These are phyloP conservation scores for Ceratosolen solmsi DNA, from an alignment of 1,140 invertebrate genomes.

Conservation along the genomic window DNA sequence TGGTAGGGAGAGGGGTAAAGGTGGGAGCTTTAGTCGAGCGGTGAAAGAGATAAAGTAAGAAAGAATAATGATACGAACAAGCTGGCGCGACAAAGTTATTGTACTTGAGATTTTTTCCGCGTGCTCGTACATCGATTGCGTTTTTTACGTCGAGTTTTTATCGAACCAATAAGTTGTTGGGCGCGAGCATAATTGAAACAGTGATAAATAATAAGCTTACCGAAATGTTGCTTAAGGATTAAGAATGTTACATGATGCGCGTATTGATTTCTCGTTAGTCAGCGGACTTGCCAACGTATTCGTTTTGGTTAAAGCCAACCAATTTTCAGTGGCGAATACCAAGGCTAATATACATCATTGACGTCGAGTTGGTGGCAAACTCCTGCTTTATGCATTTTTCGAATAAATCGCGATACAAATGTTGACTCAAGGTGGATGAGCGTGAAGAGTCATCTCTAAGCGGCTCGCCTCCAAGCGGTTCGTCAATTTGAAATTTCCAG, in stretches of 20 bases:
- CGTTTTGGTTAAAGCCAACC: not conserved
- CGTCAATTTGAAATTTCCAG: no score
- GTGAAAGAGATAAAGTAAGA: no score
- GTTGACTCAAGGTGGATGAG: no score
- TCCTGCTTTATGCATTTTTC: no score
- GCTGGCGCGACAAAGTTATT: not conserved
- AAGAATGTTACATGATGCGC: not conserved
- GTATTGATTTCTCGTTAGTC: not conserved
- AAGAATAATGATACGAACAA: not conserved
- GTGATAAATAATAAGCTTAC: not conserved
- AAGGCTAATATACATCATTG: no score
- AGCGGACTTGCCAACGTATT: no score
- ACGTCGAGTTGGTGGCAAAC: no score
- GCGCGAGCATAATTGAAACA: not conserved
- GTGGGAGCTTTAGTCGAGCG: not conserved
- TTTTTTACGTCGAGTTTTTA: not conserved
- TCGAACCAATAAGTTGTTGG: not conserved
- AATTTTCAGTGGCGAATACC: no score
- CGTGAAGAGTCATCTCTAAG: no score
- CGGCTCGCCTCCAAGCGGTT: no score
- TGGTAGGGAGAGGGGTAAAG: no score
- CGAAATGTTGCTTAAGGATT: not conserved
- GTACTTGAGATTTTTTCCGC: not conserved
- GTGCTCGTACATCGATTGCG: not conserved
- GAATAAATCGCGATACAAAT: no score